These are phyloP conservation scores for Caerostris extrusa DNA, from an alignment of 1,140 invertebrate species.

Conservation along the genomic window DNA sequence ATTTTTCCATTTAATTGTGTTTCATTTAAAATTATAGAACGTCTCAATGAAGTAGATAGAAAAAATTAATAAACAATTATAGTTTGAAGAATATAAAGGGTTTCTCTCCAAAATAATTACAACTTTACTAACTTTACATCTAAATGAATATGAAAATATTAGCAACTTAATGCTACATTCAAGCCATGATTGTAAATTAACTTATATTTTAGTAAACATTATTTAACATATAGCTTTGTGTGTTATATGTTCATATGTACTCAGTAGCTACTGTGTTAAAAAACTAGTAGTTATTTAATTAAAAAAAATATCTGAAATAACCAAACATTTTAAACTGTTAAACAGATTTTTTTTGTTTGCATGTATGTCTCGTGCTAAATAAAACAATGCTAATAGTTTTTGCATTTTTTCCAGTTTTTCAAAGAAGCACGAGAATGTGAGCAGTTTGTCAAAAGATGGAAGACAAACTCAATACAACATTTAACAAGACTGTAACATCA, in stretches of 20 bases:
- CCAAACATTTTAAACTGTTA: not conserved
- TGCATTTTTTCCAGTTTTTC: conserved; percentile 89
- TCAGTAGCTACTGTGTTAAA: not conserved
- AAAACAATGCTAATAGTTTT: not conserved
- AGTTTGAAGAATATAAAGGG: too few relatives aligned
- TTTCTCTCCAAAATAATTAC: too few relatives aligned
- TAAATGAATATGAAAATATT: too few relatives aligned
- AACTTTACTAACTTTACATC: too few relatives aligned
- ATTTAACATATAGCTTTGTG: not conserved
- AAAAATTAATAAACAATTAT: too few relatives aligned
- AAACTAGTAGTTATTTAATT: not conserved
- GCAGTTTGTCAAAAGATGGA: conserved; percentile 95
- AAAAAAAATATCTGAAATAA: not conserved
- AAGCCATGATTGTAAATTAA: too few relatives aligned
- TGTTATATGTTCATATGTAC: not conserved
- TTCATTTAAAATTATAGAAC: too few relatives aligned
- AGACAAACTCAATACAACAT: conserved; percentile 95
- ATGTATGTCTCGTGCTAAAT: not conserved
- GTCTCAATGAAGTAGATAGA: too few relatives aligned
- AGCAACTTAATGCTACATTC: too few relatives aligned
- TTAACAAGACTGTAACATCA: conserved; percentile 94
- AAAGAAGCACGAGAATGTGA: conserved; percentile 93
- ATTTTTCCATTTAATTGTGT: too few relatives aligned
- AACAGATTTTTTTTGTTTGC: not conserved
- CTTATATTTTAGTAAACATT: too few relatives aligned